Evolutionary conservation across 2,888 invertebrate genomes (phyloP).

Genomic region (Ischnus inquisitorius): DNA sequence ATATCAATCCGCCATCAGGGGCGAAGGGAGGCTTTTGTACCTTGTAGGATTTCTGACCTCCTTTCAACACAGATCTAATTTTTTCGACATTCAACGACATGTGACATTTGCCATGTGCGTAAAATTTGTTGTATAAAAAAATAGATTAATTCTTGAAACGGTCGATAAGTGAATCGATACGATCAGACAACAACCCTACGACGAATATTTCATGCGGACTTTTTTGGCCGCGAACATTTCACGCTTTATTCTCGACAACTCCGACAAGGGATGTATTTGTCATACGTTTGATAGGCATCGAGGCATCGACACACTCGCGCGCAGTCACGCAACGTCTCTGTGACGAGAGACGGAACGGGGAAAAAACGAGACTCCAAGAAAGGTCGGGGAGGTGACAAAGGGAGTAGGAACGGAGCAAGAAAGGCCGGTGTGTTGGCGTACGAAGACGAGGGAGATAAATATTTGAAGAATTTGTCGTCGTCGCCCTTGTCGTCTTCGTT

Average conservation of each 20-base stretch:
- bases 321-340: slow-evolving; percentile 71
- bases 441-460: slow-evolving; percentile 81
- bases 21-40: neutral
- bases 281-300: slow-evolving; percentile 84
- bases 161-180: neutral
- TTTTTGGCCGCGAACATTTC: slow-evolving; percentile 74
- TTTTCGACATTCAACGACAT: neutral
- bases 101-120: neutral
- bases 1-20: slow-evolving; percentile 80
- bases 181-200: neutral
- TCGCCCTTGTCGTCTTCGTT: slow-evolving; percentile 62
- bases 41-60: slow-evolving; percentile 35
- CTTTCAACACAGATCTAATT: too few species aligned
- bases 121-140: neutral
- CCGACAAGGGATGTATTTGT: slow-evolving; percentile 82
- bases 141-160: neutral
- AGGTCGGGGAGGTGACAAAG: slow-evolving; percentile 42
- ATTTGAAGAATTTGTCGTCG: slow-evolving; percentile 84
- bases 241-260: slow-evolving; percentile 74
- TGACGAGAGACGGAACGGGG: slow-evolving; percentile 78
- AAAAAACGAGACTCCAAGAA: slow-evolving; percentile 64
- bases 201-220: slow-evolving; percentile 43
- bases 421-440: slow-evolving; percentile 59
- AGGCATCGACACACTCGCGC: slow-evolving; percentile 80
- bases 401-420: slow-evolving; percentile 34